These are phyloP conservation scores for Drosophila orosa DNA, from an alignment of 1,140 invertebrate genomes.

Conservation along the genomic window DNA sequence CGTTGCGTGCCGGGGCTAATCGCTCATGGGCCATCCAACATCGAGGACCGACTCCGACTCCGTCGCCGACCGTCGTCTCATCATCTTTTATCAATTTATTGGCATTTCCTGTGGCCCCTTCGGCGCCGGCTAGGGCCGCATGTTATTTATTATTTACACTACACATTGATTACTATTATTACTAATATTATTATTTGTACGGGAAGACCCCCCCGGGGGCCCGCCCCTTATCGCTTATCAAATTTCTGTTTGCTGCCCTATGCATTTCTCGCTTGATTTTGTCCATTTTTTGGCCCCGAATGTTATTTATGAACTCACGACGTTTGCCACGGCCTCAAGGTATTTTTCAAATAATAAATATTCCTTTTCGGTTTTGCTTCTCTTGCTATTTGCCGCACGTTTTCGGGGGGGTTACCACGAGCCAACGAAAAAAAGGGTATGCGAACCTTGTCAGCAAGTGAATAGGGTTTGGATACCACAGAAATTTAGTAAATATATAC, in stretches of 20 bases:
- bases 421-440: slow-evolving; percentile 16
- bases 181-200: slow-evolving; percentile 75
- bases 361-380: slow-evolving; percentile 57
- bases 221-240: slow-evolving; percentile 60
- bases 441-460: background rate
- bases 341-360: slow-evolving; percentile 80
- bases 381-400: slow-evolving; percentile 35
- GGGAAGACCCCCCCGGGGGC: slow-evolving; percentile 3
- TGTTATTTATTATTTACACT: slow-evolving; percentile 82
- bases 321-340: slow-evolving; percentile 61
- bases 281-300: slow-evolving; percentile 56
- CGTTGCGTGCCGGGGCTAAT: slow-evolving; percentile 64
- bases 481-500: background rate
- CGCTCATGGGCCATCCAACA: slow-evolving; percentile 50
- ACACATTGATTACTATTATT: slow-evolving; percentile 79
- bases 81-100: slow-evolving; percentile 82
- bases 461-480: background rate
- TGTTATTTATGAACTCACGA: slow-evolving; percentile 79
- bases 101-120: slow-evolving; percentile 58
- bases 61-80: slow-evolving; percentile 41
- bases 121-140: slow-evolving; percentile 15
- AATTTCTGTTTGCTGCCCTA: slow-evolving; percentile 52
- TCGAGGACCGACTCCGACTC: slow-evolving; percentile 24
- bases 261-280: slow-evolving; percentile 66
- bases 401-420: slow-evolving; percentile 1